These are phyloP conservation scores for Ophion ellenae DNA, from an alignment of 2,888 invertebrate genomes.

Conservation along the genomic window DNA sequence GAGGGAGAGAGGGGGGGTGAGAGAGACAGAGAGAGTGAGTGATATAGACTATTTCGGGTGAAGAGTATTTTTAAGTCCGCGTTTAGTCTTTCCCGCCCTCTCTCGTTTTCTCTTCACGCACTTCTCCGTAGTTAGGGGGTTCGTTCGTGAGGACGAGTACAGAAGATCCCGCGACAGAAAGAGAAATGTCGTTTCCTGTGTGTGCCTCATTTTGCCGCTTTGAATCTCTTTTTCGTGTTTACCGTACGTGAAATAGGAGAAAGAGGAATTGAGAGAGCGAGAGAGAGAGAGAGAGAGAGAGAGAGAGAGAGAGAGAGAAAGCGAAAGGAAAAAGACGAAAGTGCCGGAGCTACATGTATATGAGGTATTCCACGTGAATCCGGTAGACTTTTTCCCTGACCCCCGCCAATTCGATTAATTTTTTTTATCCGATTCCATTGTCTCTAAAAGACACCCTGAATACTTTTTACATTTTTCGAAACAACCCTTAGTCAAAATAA, in stretches of 20 bases:
- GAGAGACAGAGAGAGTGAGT: slow-evolving; percentile 26
- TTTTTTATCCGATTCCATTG: too few species aligned
- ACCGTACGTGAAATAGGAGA: background rate
- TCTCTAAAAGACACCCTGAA: too few species aligned
- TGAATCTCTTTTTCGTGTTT: slow-evolving; percentile 29
- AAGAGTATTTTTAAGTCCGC: slow-evolving; percentile 78
- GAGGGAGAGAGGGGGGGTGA: slow-evolving; percentile 13
- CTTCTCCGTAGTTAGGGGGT: slow-evolving; percentile 46
- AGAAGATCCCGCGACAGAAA: slow-evolving; percentile 59
- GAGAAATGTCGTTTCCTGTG: slow-evolving; percentile 66
- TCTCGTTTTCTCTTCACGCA: slow-evolving; percentile 18
- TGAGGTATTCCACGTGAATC: too few species aligned
- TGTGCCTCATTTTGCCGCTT: slow-evolving; percentile 43
- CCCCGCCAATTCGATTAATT: too few species aligned
- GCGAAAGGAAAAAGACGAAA: too few species aligned
- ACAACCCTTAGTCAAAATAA: too few species aligned
- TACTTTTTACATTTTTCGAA: too few species aligned
- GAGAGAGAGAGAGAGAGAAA: too few species aligned
- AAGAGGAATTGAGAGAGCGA: background rate
- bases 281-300: background rate
- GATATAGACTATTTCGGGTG: slow-evolving; percentile 73
- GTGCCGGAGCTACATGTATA: too few species aligned
- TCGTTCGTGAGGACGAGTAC: slow-evolving; percentile 37
- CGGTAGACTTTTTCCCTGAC: too few species aligned
- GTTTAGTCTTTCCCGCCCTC: slow-evolving; percentile 71